A percentile compares a stretch with the other conserved stretches of the same genome.
These are phyloP conservation scores for Indicator indicator DNA, from an alignment of 2,113 vertebrate genomes.

Conservation along the genomic window DNA sequence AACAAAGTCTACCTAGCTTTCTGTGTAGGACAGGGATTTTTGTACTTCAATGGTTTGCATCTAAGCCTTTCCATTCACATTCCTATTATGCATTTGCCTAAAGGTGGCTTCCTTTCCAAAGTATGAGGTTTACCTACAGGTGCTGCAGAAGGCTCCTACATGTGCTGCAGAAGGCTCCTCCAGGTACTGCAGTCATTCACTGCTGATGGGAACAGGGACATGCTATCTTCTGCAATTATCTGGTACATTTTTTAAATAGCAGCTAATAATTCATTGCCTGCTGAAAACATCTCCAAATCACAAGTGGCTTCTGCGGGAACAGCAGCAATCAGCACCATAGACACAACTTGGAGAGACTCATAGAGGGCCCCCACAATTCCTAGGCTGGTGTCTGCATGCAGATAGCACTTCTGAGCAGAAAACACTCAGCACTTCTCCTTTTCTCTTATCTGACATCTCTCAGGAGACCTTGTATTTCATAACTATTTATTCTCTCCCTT, in stretches of 20 bases:
- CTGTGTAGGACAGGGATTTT: neutral
- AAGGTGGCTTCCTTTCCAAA: neutral
- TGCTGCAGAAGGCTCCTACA: neutral
- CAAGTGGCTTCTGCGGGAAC: conserved; percentile 20
- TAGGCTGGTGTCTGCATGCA: neutral
- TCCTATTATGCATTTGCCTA: neutral
- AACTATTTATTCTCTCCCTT: neutral
- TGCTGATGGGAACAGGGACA: neutral
- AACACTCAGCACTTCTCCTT: neutral
- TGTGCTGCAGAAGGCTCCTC: conserved; percentile 4
- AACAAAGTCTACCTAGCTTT: neutral
- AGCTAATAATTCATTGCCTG: conserved; percentile 15
- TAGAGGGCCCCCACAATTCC: neutral
- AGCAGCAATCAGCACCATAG: conserved; percentile 6
- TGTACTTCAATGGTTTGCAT: neutral
- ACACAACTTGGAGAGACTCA: conserved; percentile 22
- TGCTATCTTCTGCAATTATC: conserved; percentile 18
- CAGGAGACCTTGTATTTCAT: neutral
- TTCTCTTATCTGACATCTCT: neutral
- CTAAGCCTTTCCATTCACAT: neutral
- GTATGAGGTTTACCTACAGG: neutral
- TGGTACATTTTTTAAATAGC: neutral
- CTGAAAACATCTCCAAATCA: conserved; percentile 36
- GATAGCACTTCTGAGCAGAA: neutral
- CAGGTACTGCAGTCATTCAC: conserved; percentile 4